Evolutionary conservation across 1,140 invertebrate genomes (phyloP), one percentile per base, ranked within the genome.

Genomic region (Lerema accius): DNA sequence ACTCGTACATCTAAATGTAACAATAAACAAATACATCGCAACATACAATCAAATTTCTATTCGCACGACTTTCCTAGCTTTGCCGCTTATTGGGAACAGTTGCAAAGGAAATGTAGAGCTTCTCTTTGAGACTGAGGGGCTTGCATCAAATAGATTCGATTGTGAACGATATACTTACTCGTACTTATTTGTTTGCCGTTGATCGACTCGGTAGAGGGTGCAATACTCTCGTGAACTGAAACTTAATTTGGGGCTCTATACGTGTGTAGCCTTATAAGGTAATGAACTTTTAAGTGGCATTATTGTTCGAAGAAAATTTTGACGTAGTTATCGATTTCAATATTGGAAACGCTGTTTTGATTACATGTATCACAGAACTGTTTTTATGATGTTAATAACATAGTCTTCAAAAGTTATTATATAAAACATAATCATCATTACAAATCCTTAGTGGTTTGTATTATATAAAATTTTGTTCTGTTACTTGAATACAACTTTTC

Each of bases 51-150:
- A 51, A 51, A 51, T 51, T 51, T 51, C 28, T 51, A 15, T 51
- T 35, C 49, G 37, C 42, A 35, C 17, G 14, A 13, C 13, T 56
- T 40, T 23, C 16, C 26, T 19, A 19, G 51, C 26, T 46, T 32
- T 46, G 16, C 55, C 15, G 28, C 26, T 37, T 46, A 11, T 45
- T 16, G 35, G 55, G 26, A 43, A 32, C 26, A 59, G 55, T 59
- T 51, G 61, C 71, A 73, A 70, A 73, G 71, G 72, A 66, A 62
- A 13, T 45, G 59, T 63, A 40, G 53, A 79, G 78, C 73, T 84
- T 83, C 80, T 68, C 82, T 87, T 81, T 85, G 82, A 87, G 79
- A 62, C 80, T 82, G 74, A 72, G 75, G 73, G 82, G 82, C 80
- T 84, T 79, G 73, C 71, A 72, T 68, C 73, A 65, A 80, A 79